Base-by-base conservation (phyloP, 2,888 invertebrate species). In the Keiferia lycopersicella region DNA sequence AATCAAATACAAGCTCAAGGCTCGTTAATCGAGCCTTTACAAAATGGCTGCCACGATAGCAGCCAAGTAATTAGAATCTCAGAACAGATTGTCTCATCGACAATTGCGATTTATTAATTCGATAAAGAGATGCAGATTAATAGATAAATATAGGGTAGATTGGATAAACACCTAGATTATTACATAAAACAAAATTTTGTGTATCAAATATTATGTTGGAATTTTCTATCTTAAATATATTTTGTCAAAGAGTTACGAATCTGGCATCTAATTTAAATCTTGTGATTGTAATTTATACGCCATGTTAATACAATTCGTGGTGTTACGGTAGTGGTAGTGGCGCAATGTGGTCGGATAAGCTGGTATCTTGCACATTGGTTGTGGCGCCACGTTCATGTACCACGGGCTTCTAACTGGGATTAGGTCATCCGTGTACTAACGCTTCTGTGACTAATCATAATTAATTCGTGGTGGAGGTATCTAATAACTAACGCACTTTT, bases 311-410 rank as follows among this genome's bases (percentile, higher is more conserved):
- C 50, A 20, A 20, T 10, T 22, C 22, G 78, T 73, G 78, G 80
- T 79, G 71, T 70, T 71, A 72, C 76, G 76, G 78, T 75, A 70
- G 68, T 79, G 74, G 72, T 53, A 53, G 11, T 73, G 74, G 70
- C 67, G 80, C 77, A 83, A 84, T 85, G 85, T 88, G 89, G 79
- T 88, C 88, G 87, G 90, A 89, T 91, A 90, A 89, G 79, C 60
- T 61, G 34, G 77, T 73, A 74, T 74, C 77, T 83, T 80, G 88
- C 88, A 88, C 89, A 73, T 79, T 83, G 84, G 84, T 82, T 83
- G 81, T 79, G 84, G 84, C 84, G 82, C 79, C 82, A 82, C 81
- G 83, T 81, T 73, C 34, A 56, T 56, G n/a, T 75, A 71, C 18
- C 34, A 50, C 30, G 34, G 50, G 56, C 30, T 51, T 51, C 11